Evolutionary conservation across 2,888 invertebrate genomes (phyloP).

Genomic region (Dusona sp.): DNA sequence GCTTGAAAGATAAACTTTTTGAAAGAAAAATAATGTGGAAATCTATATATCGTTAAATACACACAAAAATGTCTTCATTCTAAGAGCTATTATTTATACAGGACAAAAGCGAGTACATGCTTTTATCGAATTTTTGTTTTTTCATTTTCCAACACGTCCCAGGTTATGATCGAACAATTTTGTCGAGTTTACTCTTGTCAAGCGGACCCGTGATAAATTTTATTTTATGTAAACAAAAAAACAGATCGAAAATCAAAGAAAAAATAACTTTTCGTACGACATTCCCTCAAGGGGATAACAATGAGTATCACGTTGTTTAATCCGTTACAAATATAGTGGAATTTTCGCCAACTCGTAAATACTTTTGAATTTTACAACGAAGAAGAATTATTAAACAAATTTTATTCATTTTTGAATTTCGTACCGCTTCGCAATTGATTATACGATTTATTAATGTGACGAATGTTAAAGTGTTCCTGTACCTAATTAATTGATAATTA

Average conservation of each 20-base stretch:
- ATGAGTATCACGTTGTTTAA: conserved; percentile 56
- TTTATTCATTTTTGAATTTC: conserved; percentile 47
- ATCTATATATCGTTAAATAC: conserved; percentile 47
- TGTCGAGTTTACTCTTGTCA: conserved; percentile 67
- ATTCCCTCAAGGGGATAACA: conserved; percentile 18
- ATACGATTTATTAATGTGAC: conserved; percentile 80
- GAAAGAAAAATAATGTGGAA: conserved; percentile 37
- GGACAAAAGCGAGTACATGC: conserved; percentile 26
- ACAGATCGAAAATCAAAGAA: conserved; percentile 23
- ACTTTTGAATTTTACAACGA: conserved; percentile 61
- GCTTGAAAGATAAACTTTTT: conserved; percentile 32
- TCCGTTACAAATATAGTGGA: conserved; percentile 53
- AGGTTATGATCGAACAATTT: conserved; percentile 24
- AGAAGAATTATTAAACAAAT: not conserved
- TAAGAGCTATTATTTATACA: conserved; percentile 56
- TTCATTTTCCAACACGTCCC: conserved; percentile 34
- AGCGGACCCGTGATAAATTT: conserved; percentile 71
- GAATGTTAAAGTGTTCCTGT: conserved; percentile 84
- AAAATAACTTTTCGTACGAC: conserved; percentile 39
- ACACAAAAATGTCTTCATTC: conserved; percentile 30
- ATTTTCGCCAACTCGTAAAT: conserved; percentile 49
- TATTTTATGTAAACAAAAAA: conserved; percentile 62
- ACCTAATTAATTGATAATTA: conserved; percentile 81
- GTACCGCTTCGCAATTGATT: conserved; percentile 73
- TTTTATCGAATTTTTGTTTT: conserved; percentile 31